These are phyloP conservation scores for Melitaea cinxia DNA, from an alignment of 1,140 invertebrate species.

Conservation along the genomic window DNA sequence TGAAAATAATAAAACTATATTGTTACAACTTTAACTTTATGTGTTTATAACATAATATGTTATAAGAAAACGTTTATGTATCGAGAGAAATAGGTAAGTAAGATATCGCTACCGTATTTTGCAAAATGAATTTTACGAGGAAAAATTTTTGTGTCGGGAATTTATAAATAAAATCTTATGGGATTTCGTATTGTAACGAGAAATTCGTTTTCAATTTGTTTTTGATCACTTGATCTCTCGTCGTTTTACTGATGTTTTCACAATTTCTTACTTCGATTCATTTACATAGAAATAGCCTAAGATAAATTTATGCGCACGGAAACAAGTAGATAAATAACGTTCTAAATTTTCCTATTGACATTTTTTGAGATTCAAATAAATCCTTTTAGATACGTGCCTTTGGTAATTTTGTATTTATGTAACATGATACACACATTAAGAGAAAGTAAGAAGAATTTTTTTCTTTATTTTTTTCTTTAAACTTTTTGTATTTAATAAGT, in stretches of 20 bases:
- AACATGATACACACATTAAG: no score
- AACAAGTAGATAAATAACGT: no score
- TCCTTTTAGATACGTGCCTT: no score
- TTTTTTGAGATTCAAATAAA: no score
- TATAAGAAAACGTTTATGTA: conserved; percentile 11
- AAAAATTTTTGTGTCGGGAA: not conserved
- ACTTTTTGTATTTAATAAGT: no score
- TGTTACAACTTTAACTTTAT: not conserved
- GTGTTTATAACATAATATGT: conserved; percentile 1
- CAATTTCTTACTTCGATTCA: no score
- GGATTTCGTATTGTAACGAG: not conserved
- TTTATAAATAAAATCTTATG: conserved; percentile 7
- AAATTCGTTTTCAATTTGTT: conserved; percentile 5
- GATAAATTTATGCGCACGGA: no score
- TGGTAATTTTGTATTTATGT: no score
- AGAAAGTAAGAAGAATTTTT: no score
- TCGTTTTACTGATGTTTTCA: not conserved
- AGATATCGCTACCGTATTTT: not conserved
- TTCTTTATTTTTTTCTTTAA: no score
- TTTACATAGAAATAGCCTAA: no score
- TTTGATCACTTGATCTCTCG: not conserved
- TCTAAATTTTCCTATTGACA: no score
- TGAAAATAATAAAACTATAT: not conserved
- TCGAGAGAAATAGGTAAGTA: conserved; percentile 9
- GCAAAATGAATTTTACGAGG: not conserved